A percentile compares a stretch with the other conserved stretches of the same genome.
These are phyloP conservation scores for Vulpes ferrilata DNA, from an alignment of 2,113 vertebrate genomes.

Conservation along the genomic window DNA sequence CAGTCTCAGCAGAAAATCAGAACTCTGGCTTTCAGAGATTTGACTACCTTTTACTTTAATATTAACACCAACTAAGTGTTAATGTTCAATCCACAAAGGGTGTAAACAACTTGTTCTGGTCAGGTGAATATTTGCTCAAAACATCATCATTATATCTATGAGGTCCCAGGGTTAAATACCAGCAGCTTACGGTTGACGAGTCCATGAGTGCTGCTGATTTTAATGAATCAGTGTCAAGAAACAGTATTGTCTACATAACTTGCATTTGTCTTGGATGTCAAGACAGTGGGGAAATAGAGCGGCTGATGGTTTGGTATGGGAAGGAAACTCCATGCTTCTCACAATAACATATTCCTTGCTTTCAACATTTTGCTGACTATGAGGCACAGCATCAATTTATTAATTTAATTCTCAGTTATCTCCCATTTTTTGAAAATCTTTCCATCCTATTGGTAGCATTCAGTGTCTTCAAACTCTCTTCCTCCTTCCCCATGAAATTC, in stretches of 20 bases:
- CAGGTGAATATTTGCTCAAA: constrained; percentile 50
- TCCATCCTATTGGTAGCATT: neutral
- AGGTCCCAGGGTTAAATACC: constrained; percentile 54
- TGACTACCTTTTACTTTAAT: constrained; percentile 27
- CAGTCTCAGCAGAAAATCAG: constrained; percentile 59
- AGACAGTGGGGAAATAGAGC: neutral
- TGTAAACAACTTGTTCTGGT: constrained; percentile 61
- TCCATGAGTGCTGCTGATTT: neutral
- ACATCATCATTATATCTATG: neutral
- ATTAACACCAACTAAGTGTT: constrained; percentile 63
- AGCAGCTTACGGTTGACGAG: neutral
- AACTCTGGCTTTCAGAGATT: constrained; percentile 35
- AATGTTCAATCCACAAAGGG: constrained; percentile 55
- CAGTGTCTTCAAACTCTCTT: neutral
- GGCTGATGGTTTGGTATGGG: neutral
- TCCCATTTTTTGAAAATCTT: neutral
- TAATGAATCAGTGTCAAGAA: neutral
- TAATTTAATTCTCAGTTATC: neutral
- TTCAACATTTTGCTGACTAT: neutral
- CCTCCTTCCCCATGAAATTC: neutral
- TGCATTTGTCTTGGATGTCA: neutral
- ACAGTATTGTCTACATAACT: neutral
- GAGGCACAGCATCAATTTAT: neutral
- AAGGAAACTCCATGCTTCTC: neutral
- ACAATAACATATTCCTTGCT: neutral